A percentile compares a stretch with the other conserved stretches of the same genome.
phyloP scores from a whole-genome alignment of 2,888 invertebrate species.

The Balanococcus diminutus region DNA sequence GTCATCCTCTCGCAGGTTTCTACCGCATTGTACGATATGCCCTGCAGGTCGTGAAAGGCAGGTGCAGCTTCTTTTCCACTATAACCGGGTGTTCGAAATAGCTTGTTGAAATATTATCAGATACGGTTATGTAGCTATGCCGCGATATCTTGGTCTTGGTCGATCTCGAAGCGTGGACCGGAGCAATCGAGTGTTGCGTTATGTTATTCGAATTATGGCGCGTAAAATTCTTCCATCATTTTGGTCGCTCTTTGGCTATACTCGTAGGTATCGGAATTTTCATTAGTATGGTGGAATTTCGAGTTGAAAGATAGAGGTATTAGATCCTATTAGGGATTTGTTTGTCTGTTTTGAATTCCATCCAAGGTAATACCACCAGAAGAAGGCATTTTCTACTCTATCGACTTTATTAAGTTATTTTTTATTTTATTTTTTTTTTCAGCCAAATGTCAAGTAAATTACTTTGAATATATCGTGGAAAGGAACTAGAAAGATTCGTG shows the following conservation, averaged over 20 bases:
- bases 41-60: slow-evolving; percentile 47
- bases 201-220: background rate
- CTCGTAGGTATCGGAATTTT: slow-evolving; percentile 9
- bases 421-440: too few relatives aligned
- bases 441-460: too few relatives aligned
- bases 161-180: background rate
- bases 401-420: too few relatives aligned
- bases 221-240: background rate
- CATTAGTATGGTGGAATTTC: background rate
- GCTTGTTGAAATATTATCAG: slow-evolving; percentile 27
- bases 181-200: background rate
- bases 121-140: background rate
- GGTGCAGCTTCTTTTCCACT: slow-evolving; percentile 45
- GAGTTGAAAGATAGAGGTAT: background rate
- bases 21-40: slow-evolving; percentile 41
- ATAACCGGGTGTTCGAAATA: slow-evolving; percentile 34
- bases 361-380: background rate
- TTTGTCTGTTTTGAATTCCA: background rate
- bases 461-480: too few relatives aligned
- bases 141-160: background rate
- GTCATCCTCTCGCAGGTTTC: background rate
- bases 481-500: too few relatives aligned
- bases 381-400: too few relatives aligned
- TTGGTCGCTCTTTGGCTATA: background rate
- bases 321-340: background rate